These are phyloP conservation scores for Bellardia pandia DNA, from an alignment of 2,888 invertebrate genomes.

Conservation along the genomic window DNA sequence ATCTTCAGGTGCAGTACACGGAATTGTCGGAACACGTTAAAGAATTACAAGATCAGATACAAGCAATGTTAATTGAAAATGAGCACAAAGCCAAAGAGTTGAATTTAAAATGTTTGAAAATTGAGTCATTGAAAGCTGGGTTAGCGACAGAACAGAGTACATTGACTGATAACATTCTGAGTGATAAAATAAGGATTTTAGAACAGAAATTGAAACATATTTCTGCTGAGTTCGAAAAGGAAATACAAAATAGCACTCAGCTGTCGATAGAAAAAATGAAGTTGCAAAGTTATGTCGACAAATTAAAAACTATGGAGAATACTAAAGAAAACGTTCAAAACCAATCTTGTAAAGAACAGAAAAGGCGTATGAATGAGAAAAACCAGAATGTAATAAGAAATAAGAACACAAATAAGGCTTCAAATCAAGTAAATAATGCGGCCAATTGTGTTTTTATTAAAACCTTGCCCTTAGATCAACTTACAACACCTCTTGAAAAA, in stretches of 20 bases:
- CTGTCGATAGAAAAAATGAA: slow-evolving; percentile 62
- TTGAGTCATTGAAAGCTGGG: slow-evolving; percentile 29
- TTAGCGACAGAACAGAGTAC: neutral
- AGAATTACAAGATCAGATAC: slow-evolving; percentile 33
- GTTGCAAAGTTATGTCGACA: slow-evolving; percentile 29
- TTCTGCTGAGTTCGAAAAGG: slow-evolving; percentile 50
- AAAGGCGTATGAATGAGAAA: neutral
- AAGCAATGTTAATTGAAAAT: slow-evolving; percentile 40
- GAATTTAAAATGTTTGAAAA: slow-evolving; percentile 19
- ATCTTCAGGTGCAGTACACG: slow-evolving; percentile 58
- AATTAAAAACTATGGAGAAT: neutral
- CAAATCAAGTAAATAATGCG: neutral
- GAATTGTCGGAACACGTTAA: slow-evolving; percentile 43
- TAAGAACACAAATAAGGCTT: neutral
- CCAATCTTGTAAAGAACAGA: neutral
- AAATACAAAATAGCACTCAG: slow-evolving; percentile 41
- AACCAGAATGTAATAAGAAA: no score
- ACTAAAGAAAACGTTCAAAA: neutral
- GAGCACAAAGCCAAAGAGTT: slow-evolving; percentile 51
- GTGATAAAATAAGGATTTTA: slow-evolving; percentile 44
- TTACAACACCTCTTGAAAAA: slow-evolving; percentile 33
- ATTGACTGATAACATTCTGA: neutral
- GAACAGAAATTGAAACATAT: slow-evolving; percentile 56
- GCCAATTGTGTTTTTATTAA: slow-evolving; percentile 8
- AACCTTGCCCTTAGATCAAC: neutral